These are phyloP conservation scores for Serranus cabrilla DNA, from an alignment of 2,797 vertebrate genomes.

Conservation along the genomic window DNA sequence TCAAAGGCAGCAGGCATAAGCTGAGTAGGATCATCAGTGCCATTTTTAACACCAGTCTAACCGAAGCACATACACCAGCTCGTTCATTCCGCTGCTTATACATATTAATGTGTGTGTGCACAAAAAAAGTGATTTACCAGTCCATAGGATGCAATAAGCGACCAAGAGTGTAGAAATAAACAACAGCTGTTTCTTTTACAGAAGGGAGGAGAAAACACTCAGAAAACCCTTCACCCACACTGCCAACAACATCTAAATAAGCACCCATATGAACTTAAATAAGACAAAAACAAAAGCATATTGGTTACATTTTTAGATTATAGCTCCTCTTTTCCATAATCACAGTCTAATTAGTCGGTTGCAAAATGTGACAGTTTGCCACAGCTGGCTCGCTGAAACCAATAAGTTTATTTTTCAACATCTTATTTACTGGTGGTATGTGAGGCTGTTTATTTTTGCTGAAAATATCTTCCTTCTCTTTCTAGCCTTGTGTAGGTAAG, in stretches of 20 bases:
- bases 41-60: constrained; percentile 17
- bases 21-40: not conserved
- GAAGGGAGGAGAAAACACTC: constrained; percentile 5
- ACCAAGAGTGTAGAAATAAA: constrained; percentile 16
- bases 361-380: constrained; percentile 39
- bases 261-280: constrained; percentile 32
- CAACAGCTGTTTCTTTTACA: constrained; percentile 36
- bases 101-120: constrained; percentile 14
- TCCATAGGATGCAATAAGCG: constrained; percentile 1
- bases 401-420: constrained; percentile 28
- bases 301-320: constrained; percentile 61
- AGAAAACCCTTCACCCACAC: constrained; percentile 1
- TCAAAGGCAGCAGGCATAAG: constrained; percentile 23
- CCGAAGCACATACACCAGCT: not conserved
- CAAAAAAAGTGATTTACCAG: constrained; percentile 6
- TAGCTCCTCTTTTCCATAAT: constrained; percentile 51
- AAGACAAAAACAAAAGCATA: constrained; percentile 49
- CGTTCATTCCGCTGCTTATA: not conserved
- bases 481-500: not conserved
- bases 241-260: constrained; percentile 36
- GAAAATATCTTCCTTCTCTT: not conserved
- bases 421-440: constrained; percentile 15
- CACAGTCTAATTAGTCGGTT: constrained; percentile 45
- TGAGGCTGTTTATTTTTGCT: constrained; percentile 7
- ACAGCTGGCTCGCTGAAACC: constrained; percentile 54